phyloP scores from a whole-genome alignment of 2,797 vertebrate genomes.

The Pseudochaenichthys georgianus region DNA sequence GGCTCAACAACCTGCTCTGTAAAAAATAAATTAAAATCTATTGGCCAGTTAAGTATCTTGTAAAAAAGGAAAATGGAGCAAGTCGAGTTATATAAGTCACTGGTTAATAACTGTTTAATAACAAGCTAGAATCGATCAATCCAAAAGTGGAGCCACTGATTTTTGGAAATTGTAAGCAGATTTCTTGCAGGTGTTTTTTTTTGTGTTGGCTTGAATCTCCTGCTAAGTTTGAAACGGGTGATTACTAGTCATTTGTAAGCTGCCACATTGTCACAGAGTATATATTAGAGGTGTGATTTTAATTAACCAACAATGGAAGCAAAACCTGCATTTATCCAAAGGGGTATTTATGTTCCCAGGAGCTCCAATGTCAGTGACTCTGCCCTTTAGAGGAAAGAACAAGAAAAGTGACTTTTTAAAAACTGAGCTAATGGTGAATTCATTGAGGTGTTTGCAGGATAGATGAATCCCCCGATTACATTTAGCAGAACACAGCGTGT shows the following conservation, averaged over 20 bases:
- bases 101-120: constrained; percentile 28
- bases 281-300: constrained; percentile 44
- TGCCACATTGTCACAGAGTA: constrained; percentile 35
- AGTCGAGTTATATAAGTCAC: constrained; percentile 22
- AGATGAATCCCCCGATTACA: neutral
- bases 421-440: constrained; percentile 11
- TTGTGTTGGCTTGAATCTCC: neutral
- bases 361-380: constrained; percentile 42
- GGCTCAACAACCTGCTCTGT: constrained; percentile 24
- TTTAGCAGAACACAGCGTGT: constrained; percentile 31
- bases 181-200: neutral
- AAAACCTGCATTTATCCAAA: constrained; percentile 33
- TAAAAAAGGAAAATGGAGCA: constrained; percentile 14
- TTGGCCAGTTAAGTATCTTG: constrained; percentile 5
- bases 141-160: constrained; percentile 28
- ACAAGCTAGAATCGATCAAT: constrained; percentile 38
- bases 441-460: constrained; percentile 2
- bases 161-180: constrained; percentile 16
- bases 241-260: constrained; percentile 26
- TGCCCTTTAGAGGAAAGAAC: constrained; percentile 2
- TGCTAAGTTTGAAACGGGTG: constrained; percentile 16
- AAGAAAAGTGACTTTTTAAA: constrained; percentile 12
- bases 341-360: constrained; percentile 18
- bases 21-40: neutral
- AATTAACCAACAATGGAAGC: constrained; percentile 31